Conservation (phyloP, 2,888 invertebrate species). For the Heteromyza rotundicornis region DNA sequence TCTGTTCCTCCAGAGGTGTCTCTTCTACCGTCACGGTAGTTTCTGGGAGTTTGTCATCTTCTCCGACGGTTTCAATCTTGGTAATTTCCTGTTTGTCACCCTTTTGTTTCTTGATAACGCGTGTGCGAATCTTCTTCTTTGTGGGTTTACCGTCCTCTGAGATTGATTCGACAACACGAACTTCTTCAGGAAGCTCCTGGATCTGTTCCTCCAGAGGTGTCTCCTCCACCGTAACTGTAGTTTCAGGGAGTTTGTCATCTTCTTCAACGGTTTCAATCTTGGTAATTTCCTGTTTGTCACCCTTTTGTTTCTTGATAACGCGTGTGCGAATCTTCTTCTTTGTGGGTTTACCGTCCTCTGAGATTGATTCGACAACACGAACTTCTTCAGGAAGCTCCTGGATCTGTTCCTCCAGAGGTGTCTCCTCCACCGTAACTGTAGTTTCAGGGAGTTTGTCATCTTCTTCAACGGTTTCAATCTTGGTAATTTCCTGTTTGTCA, state of each 20-base stretch:
- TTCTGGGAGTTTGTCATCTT: constrained; percentile 28
- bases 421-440: constrained; percentile 27
- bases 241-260: constrained; percentile 27
- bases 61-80: constrained; percentile 28
- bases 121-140: constrained; percentile 23
- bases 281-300: constrained; percentile 29
- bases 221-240: constrained; percentile 27
- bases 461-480: constrained; percentile 31
- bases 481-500: constrained; percentile 29
- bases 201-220: constrained; percentile 21
- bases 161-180: constrained; percentile 26
- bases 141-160: constrained; percentile 26
- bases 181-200: constrained; percentile 25
- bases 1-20: constrained; percentile 22
- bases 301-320: constrained; percentile 28
- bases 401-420: constrained; percentile 22
- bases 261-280: constrained; percentile 30
- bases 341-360: constrained; percentile 28
- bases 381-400: constrained; percentile 27
- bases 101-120: constrained; percentile 26
- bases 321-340: constrained; percentile 28
- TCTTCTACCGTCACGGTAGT: constrained; percentile 27
- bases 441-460: constrained; percentile 29
- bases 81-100: constrained; percentile 30
- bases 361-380: constrained; percentile 22